These are phyloP conservation scores for Drosophila parthenogenetica DNA, from an alignment of 2,888 invertebrate genomes.

Conservation along the genomic window DNA sequence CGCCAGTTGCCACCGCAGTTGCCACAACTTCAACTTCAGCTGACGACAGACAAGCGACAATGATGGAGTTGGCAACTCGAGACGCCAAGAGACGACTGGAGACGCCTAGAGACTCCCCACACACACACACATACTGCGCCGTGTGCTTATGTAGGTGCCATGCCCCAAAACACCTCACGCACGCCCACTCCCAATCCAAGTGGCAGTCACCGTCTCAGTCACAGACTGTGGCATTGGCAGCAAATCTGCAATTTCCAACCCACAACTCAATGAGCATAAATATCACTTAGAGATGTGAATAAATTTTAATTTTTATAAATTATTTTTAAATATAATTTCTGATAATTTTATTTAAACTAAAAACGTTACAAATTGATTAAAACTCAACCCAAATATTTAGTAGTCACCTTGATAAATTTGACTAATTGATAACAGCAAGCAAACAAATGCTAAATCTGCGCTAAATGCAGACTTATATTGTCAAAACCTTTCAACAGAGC, in stretches of 20 bases:
- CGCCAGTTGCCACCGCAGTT: slow-evolving; percentile 64
- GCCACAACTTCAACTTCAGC: slow-evolving; percentile 49
- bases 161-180: slow-evolving; percentile 72
- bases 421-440: neutral
- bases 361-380: too few species aligned
- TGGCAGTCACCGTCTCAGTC: slow-evolving; percentile 3
- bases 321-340: too few species aligned
- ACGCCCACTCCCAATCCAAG: slow-evolving; percentile 52
- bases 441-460: neutral
- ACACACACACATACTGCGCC: neutral
- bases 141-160: slow-evolving; percentile 45
- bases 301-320: too few species aligned
- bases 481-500: neutral
- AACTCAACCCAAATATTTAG: slow-evolving; percentile 11
- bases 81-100: slow-evolving; percentile 24
- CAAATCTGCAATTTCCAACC: slow-evolving; percentile 54
- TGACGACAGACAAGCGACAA: slow-evolving; percentile 50
- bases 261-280: slow-evolving; percentile 21
- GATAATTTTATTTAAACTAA: too few species aligned
- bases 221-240: slow-evolving; percentile 46
- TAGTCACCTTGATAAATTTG: neutral
- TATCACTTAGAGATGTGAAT: slow-evolving; percentile 7
- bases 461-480: neutral
- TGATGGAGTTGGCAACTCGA: slow-evolving; percentile 47
- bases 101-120: neutral